Base-by-base conservation (phyloP, 92 coral and sea anemone species). In the Bergia sp. region DNA sequence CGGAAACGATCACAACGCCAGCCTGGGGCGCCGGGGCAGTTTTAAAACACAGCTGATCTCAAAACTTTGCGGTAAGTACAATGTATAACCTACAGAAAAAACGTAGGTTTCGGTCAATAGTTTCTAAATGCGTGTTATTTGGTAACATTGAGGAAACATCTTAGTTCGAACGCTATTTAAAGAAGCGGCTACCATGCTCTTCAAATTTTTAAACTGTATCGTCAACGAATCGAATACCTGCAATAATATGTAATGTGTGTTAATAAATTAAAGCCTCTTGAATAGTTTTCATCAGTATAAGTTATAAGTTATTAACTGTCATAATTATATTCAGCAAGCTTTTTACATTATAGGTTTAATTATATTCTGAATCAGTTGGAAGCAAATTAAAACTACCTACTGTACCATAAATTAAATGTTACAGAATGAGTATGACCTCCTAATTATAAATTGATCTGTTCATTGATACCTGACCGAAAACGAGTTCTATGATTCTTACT, bases 31-130 rank as follows among this genome's bases (percentile, higher is more conserved):
- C 39, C 39, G 16, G 41, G 41, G 42, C 77, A 73, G 77, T 29
- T 73, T n/a, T n/a, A n/a, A n/a, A n/a, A n/a, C n/a, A n/a, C n/a
- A n/a, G n/a, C n/a, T n/a, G n/a, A n/a, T n/a, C 77, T 73, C 42
- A 36, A 73, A 73, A 73, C 42, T 73, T 73, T 73, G 42, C 77
- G 77, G 77, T 73, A 73, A 73, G 77, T 73, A 73, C 77, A 73
- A 73, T 73, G 77, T 73, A 73, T 73, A 73, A 73, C 11, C 73
- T 16, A 66, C n/a, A 16, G 23, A 66, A 66, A 66, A 66, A 66
- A 66, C 73, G 0, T 9, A 66, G 0, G 73, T 66, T 66, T 66
- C 23, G 73, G n/a, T 66, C 73, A 66, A 66, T 16, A 66, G 73
- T 66, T 66, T 66, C 73, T 66, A 66, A 66, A 11, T 66, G 73